Evolutionary conservation across 2,113 vertebrate genomes (phyloP).

Genomic region (Paraplagusia blochii): DNA sequence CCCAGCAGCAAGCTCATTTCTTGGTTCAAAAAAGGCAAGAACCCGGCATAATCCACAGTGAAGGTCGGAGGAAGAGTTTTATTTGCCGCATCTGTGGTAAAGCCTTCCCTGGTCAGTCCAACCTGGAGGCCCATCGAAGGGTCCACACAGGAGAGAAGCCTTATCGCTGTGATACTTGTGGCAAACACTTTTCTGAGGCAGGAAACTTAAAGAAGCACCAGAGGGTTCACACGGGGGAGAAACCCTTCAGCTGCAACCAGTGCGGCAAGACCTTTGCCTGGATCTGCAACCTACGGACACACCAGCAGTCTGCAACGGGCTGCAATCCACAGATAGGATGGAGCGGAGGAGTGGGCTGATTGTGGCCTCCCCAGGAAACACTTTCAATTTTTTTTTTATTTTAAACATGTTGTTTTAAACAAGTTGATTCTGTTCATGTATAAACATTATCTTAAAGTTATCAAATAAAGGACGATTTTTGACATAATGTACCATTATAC

Average conservation of each 20-base stretch:
- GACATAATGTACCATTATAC: too few species aligned
- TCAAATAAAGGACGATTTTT: too few species aligned
- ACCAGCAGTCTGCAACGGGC: constrained; percentile 65
- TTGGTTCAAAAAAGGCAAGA: background rate
- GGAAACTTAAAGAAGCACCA: constrained; percentile 77
- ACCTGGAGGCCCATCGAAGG: constrained; percentile 68
- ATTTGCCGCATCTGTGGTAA: constrained; percentile 68
- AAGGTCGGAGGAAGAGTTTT: constrained; percentile 54
- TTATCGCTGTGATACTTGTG: constrained; percentile 66
- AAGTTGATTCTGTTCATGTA: too few species aligned
- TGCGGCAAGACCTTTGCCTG: constrained; percentile 73
- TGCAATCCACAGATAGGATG: constrained; percentile 36
- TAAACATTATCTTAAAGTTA: too few species aligned
- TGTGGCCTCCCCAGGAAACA: too few species aligned
- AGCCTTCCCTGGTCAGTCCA: constrained; percentile 65
- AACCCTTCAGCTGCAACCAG: constrained; percentile 64
- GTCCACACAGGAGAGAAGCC: constrained; percentile 76
- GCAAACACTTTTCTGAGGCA: constrained; percentile 71
- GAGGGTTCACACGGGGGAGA: constrained; percentile 74
- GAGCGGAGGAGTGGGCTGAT: constrained; percentile 14
- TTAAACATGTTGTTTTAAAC: too few species aligned
- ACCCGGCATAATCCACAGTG: accelerated
- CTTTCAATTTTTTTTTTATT: too few species aligned
- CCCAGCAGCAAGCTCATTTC: constrained; percentile 5
- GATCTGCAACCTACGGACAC: constrained; percentile 73